Percentiles rank a stretch among this genome's conserved stretches.
Evolutionary conservation across 1,140 invertebrate species (phyloP).

Genomic region (Leguminivora glycinivorella): DNA sequence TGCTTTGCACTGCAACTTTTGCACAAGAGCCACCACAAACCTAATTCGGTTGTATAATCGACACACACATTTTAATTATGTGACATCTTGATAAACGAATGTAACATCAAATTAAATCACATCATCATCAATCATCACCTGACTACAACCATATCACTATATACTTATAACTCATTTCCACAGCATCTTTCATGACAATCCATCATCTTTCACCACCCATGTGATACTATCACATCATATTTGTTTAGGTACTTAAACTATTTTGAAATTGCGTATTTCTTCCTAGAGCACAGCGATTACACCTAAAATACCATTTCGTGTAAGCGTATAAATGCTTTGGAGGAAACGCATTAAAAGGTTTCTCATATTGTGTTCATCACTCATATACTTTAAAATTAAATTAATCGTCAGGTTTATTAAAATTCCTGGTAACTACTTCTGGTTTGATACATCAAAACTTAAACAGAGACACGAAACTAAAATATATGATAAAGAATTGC

Average conservation of each 20-base stretch:
- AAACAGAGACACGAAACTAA: background rate
- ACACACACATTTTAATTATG: background rate
- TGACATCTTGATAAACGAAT: background rate
- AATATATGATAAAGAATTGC: background rate
- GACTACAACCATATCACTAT: background rate
- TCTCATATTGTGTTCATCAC: background rate
- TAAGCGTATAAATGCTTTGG: too few species aligned
- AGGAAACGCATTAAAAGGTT: too few species aligned
- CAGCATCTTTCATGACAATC: background rate
- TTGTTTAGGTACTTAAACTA: too few species aligned
- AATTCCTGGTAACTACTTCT: background rate
- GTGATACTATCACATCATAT: background rate
- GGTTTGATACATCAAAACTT: background rate
- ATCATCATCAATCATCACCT: background rate
- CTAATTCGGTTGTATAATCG: background rate
- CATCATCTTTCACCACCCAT: too few species aligned
- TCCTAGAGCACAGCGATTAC: too few species aligned
- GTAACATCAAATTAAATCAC: background rate
- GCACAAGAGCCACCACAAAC: background rate
- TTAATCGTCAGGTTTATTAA: background rate
- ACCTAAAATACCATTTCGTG: too few species aligned
- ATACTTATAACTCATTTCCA: background rate
- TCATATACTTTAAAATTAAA: background rate
- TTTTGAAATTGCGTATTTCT: too few species aligned
- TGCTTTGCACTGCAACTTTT: background rate